Conservation (phyloP, 2,797 vertebrate species). For the Silurus aristotelis region DNA sequence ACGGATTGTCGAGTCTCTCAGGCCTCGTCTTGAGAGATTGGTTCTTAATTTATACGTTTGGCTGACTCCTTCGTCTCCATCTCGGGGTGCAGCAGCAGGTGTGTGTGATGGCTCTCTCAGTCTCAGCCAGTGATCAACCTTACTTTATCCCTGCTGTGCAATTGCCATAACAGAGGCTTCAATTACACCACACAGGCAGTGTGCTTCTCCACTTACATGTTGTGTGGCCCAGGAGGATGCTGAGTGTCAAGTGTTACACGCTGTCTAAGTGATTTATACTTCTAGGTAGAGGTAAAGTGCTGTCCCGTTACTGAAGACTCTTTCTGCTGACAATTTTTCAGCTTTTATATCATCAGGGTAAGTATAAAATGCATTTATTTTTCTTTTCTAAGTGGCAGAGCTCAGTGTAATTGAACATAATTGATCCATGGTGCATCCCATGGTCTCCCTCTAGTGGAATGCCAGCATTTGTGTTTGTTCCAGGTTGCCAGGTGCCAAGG, state of each 20-base stretch:
- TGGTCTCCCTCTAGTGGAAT: constrained; percentile 65
- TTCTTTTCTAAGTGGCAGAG: not conserved
- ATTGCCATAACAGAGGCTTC: constrained; percentile 51
- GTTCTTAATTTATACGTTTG: constrained; percentile 55
- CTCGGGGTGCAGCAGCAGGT: constrained; percentile 50
- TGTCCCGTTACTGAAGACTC: not conserved
- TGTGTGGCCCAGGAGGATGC: constrained; percentile 49
- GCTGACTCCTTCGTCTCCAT: constrained; percentile 47
- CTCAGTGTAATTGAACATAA: constrained; percentile 2
- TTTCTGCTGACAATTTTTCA: not conserved
- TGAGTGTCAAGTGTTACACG: constrained; percentile 39
- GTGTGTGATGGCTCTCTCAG: constrained; percentile 49
- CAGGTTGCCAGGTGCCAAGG: not conserved
- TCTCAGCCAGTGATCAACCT: constrained; percentile 44
- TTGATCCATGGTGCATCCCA: constrained; percentile 36
- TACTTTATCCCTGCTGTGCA: constrained; percentile 39
- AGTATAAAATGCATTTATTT: not conserved
- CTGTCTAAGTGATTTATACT: constrained; percentile 50
- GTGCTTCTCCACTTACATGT: constrained; percentile 51
- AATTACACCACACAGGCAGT: constrained; percentile 43
- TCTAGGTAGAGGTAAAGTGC: constrained; percentile 40
- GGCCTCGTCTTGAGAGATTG: constrained; percentile 51
- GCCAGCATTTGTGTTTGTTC: not conserved
- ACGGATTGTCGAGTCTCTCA: constrained; percentile 14
- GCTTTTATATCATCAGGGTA: not conserved